Evolutionary conservation across 30 jellyfish, hydroid and myxozoan genomes (phyloP), one percentile per base, ranked within the genome.

Genomic region (Rhopilema esculentum): DNA sequence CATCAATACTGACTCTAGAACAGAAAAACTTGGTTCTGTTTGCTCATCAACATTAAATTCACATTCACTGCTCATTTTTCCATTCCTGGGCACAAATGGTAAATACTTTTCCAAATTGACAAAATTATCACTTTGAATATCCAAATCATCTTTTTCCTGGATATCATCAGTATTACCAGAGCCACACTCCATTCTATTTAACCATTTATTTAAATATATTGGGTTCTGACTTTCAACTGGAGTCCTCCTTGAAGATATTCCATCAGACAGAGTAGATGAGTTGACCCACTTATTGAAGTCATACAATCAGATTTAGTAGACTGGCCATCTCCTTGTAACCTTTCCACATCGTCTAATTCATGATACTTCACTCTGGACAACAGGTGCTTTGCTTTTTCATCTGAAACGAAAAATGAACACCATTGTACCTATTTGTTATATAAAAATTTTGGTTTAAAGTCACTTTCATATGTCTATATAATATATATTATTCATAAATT

Each of bases 261-360:
- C 82, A 71, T 71, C 82, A 6, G 82, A 71, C 24, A 0, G 2
- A 4, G 82, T 24, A 1, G 82, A 71, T 71, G 82, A 71, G 49
- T 63, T 31, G 19, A 33, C 25, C 82, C 27, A 71, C 82, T 71
- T 1, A 71, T 63, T 24, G 22, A 25, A 0, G 82, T 24, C 19
- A 71, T 19, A 12, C 66, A 25, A 1, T 71, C 82, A 20, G 49
- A 71, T 16, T 25, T 71, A 4, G 64, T 16, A 29, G 33, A 50
- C 19, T 71, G 33, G 63, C 22, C 62, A 25, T 16, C 82, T 24
- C 6, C 49, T 1, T 28, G 6, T 40, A 12, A 40, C 6, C 12
- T 6, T 12, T 40, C 57, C 57, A 40, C 9, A 6, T 40, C 12
- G 57, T 40, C 57, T n/a, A n/a, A n/a, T n/a, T n/a, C n/a, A n/a